Base-by-base conservation (phyloP, 2,113 vertebrate species). In the Ictidomys tridecemlineatus region DNA sequence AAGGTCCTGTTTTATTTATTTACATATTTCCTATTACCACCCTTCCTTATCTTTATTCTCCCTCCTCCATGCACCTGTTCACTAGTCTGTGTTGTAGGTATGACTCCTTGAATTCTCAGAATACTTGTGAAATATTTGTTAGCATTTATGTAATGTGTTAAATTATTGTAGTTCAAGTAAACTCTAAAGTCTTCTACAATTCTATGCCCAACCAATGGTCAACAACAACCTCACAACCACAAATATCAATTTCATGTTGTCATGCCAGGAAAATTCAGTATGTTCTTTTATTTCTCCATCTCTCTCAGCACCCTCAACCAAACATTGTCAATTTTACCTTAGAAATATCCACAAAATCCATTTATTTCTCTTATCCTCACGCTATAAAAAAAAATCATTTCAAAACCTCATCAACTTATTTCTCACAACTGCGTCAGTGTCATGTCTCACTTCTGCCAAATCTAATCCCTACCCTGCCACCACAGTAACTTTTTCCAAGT, bases 341-440 rank as follows among this genome's bases (percentile, higher is more conserved):
- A 61, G 70, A 78, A 89, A 89, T 87, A 17, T 80, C 32, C n/a
- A 28, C 48, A 37, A 93, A 97, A 85, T 70, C 61, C n/a, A 77
- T 85, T 73, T 94, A 37, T 18, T 89, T 73, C 58, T 61, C 58
- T 70, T 48, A 67, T 34, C 17, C 0, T 34, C 17, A 61, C 42
- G 13, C 14, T 67, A 69, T 26, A 73, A 88, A 42, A 42, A 39
- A 42, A 42, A 85, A 88, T 95, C 48, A 93, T 90, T 63, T 89
- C 28, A 74, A 92, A 51, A 10, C 26, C 26, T 94, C 73, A 48
- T 51, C 48, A 51, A 58, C 34, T 45, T 89, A 74, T 78, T 92
- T n/a, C 34, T 67, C n/a, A 67, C 42, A 95, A 34, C 4, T 6
- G 10, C 37, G 73, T 70, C 17, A 20, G 63, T 17, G 22, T 63